phyloP scores from a whole-genome alignment of 2,113 vertebrate genomes.

The Struthio camelus region DNA sequence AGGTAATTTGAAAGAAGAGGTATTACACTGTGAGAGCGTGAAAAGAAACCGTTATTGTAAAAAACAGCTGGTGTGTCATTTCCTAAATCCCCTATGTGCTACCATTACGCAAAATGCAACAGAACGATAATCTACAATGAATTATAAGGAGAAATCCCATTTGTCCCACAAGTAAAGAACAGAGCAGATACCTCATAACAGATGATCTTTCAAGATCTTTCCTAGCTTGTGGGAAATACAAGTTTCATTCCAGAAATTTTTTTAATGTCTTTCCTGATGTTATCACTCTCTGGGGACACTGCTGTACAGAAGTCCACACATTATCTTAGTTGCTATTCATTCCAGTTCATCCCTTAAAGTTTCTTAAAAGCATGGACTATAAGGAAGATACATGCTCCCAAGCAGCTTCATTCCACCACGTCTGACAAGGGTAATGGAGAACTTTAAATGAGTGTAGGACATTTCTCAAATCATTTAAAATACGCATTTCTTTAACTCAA shows the following conservation, averaged over 20 bases:
- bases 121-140: slow-evolving; percentile 29
- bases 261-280: not conserved
- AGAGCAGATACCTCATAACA: not conserved
- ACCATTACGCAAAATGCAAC: not conserved
- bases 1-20: slow-evolving; percentile 21
- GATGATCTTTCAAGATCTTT: slow-evolving; percentile 10
- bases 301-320: slow-evolving; percentile 4
- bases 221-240: not conserved
- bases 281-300: not conserved
- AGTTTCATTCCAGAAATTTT: not conserved
- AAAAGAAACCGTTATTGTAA: slow-evolving; percentile 34
- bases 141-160: slow-evolving; percentile 14
- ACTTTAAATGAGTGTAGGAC: not conserved
- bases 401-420: not conserved
- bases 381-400: slow-evolving; percentile 12
- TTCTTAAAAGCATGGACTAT: not conserved
- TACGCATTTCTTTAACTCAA: not conserved
- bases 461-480: not conserved
- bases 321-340: slow-evolving; percentile 1
- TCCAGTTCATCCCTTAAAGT: not conserved
- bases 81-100: slow-evolving; percentile 32
- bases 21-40: not conserved
- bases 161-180: not conserved
- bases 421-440: not conserved
- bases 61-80: slow-evolving; percentile 56